Conservation (phyloP, 2,888 invertebrate genomes). For the Vandiemenella viatica region DNA sequence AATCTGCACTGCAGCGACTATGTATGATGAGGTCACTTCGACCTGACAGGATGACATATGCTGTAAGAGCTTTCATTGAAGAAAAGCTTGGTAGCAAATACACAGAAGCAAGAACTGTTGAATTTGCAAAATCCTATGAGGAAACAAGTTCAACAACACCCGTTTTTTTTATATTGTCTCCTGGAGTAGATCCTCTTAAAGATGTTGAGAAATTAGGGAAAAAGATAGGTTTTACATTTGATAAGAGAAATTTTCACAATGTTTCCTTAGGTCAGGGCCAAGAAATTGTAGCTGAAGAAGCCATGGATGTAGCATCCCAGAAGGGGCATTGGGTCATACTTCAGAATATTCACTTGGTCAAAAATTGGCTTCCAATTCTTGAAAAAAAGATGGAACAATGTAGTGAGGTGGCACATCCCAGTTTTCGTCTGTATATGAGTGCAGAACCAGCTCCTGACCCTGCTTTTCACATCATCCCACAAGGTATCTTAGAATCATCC, state of each 20-base stretch:
- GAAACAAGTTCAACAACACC: constrained; percentile 76
- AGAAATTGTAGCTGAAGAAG: constrained; percentile 78
- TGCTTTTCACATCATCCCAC: constrained; percentile 42
- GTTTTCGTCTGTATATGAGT: constrained; percentile 63
- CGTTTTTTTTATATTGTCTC: constrained; percentile 84
- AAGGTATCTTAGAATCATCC: constrained; percentile 77
- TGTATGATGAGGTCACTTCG: constrained; percentile 86
- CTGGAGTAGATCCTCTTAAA: constrained; percentile 88
- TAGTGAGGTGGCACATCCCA: constrained; percentile 45
- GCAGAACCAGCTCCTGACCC: constrained; percentile 72
- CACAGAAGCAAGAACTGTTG: constrained; percentile 60
- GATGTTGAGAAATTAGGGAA: constrained; percentile 80
- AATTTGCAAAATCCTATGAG: constrained; percentile 70
- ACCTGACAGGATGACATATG: constrained; percentile 90
- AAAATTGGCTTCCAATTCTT: constrained; percentile 70
- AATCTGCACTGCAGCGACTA: constrained; percentile 64
- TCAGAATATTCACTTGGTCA: constrained; percentile 84
- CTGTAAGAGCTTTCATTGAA: constrained; percentile 71
- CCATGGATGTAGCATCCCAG: constrained; percentile 59
- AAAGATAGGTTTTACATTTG: constrained; percentile 60
- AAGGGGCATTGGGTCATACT: constrained; percentile 87
- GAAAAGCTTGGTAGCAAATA: constrained; percentile 76
- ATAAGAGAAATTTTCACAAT: constrained; percentile 75
- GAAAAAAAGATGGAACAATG: constrained; percentile 85
- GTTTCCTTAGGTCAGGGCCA: constrained; percentile 91